Percentiles rank a stretch among this genome's conserved stretches.
Conservation (phyloP, 2,888 invertebrate species). For the Acleris holmiana region DNA sequence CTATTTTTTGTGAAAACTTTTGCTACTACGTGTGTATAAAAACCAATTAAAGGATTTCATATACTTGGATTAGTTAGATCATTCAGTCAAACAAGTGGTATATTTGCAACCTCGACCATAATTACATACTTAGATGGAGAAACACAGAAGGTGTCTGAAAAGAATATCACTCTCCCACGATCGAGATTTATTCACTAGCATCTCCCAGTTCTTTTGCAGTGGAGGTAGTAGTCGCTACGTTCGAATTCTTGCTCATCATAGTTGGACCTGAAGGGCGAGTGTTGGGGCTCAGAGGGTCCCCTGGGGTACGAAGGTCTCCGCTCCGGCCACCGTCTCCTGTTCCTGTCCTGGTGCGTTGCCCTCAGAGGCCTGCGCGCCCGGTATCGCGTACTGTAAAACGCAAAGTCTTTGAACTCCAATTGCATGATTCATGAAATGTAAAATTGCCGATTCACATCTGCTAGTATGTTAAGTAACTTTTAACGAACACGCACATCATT, state of each 20-base stretch:
- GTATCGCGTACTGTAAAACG: slow-evolving; percentile 56
- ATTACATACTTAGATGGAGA: background rate
- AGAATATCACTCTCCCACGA: slow-evolving; percentile 9
- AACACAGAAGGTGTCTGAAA: background rate
- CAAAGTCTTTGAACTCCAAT: slow-evolving; percentile 55
- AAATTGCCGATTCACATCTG: slow-evolving; percentile 14
- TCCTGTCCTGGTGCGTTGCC: slow-evolving; percentile 64
- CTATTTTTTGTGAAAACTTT: too few species aligned
- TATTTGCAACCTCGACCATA: background rate
- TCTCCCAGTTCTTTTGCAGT: slow-evolving; percentile 66
- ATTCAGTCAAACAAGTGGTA: too few species aligned
- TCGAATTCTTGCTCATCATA: slow-evolving; percentile 58
- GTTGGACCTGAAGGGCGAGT: slow-evolving; percentile 45
- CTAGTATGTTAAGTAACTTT: slow-evolving; percentile 18
- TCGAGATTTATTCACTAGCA: slow-evolving; percentile 50
- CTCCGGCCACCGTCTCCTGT: slow-evolving; percentile 62
- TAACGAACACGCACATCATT: slow-evolving; percentile 11
- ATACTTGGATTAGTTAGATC: too few species aligned
- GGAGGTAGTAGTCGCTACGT: slow-evolving; percentile 54
- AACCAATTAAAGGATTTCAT: too few species aligned
- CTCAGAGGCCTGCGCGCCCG: slow-evolving; percentile 64
- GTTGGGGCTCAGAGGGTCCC: slow-evolving; percentile 44
- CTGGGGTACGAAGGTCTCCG: slow-evolving; percentile 48
- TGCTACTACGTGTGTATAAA: too few species aligned
- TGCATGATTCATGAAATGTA: slow-evolving; percentile 36